A percentile compares a stretch with the other conserved stretches of the same genome.
Conservation (phyloP, 1,140 invertebrate genomes). For the Myzus persicae region DNA sequence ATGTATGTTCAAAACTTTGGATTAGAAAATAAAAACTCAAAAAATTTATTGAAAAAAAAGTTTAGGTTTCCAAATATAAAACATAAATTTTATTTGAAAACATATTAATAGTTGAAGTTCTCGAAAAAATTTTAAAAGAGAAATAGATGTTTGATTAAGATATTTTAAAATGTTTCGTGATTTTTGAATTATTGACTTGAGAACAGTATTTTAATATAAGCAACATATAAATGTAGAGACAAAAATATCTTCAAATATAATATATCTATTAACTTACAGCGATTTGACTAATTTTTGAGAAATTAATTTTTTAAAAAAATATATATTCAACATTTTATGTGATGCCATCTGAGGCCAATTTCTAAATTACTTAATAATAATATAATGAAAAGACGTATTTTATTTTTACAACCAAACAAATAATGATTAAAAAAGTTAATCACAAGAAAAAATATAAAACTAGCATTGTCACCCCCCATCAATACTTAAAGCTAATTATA, state of each 20-base stretch:
- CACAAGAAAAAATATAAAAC: too few relatives aligned
- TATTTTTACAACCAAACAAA: too few relatives aligned
- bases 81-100: neutral
- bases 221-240: neutral
- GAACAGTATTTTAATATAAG: neutral
- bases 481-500: too few relatives aligned
- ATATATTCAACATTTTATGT: too few relatives aligned
- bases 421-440: too few relatives aligned
- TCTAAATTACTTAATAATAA: too few relatives aligned
- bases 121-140: neutral
- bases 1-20: constrained; percentile 20
- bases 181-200: neutral
- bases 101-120: neutral
- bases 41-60: neutral
- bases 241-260: neutral
- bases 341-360: too few relatives aligned
- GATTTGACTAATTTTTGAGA: too few relatives aligned
- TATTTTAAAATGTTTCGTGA: neutral
- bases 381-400: too few relatives aligned
- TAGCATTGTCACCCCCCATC: too few relatives aligned
- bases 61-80: neutral
- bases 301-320: too few relatives aligned
- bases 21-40: neutral
- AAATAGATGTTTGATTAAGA: neutral
- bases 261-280: too few relatives aligned